Conservation (phyloP, 2,888 invertebrate species). For the Caprella mutica region DNA sequence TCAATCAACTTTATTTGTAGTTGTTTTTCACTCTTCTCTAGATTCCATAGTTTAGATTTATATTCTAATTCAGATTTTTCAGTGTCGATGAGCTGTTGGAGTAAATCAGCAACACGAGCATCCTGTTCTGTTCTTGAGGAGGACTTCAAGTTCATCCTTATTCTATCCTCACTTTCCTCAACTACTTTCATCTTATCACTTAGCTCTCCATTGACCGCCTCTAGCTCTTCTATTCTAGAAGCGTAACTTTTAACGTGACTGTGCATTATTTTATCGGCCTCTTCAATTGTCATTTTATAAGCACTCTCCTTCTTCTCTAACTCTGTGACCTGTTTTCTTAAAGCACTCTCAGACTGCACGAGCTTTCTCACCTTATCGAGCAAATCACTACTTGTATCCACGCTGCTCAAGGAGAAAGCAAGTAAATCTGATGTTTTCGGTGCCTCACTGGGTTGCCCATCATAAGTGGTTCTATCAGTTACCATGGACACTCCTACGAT, state of each 20-base stretch:
- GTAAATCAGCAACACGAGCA: constrained; percentile 25
- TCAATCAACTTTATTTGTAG: constrained; percentile 33
- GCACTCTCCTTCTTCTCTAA: constrained; percentile 34
- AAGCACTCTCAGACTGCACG: constrained; percentile 22
- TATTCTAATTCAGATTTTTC: constrained; percentile 30
- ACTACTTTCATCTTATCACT: constrained; percentile 16
- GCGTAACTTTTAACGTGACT: constrained; percentile 31
- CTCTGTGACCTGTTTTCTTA: constrained; percentile 22
- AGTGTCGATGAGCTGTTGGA: constrained; percentile 27
- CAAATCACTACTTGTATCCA: constrained; percentile 10
- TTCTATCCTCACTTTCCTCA: constrained; percentile 21
- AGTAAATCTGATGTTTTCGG: no score
- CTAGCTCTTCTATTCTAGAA: constrained; percentile 29
- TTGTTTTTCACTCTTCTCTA: constrained; percentile 30
- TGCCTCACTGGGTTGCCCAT: background rate
- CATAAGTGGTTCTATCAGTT: background rate
- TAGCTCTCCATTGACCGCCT: constrained; percentile 17
- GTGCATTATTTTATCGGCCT: constrained; percentile 32
- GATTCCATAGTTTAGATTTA: constrained; percentile 28
- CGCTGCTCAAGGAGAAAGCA: background rate
- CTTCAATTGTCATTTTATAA: constrained; percentile 28
- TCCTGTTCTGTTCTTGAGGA: constrained; percentile 22
- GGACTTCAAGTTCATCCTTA: constrained; percentile 15
- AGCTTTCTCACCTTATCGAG: constrained; percentile 21
- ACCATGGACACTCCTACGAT: background rate